These are phyloP conservation scores for Lutjanus campechanus DNA, from an alignment of 2,797 vertebrate species.

Conservation along the genomic window DNA sequence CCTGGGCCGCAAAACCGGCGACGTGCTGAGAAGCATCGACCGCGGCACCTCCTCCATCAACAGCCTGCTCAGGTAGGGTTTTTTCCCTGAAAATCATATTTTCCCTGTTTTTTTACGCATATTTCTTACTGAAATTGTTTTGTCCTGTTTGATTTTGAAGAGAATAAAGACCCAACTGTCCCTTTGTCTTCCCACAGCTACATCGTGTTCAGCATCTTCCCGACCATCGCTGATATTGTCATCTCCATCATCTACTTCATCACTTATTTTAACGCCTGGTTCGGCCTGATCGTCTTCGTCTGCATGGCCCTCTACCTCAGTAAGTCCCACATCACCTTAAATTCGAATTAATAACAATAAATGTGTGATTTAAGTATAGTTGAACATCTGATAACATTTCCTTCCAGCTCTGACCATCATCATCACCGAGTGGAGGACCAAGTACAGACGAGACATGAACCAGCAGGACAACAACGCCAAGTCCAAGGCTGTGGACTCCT, in stretches of 20 bases:
- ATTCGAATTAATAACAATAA: neutral
- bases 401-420: slow-evolving; percentile 91
- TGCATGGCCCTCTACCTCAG: slow-evolving; percentile 96
- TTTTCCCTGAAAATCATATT: too few species aligned
- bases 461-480: slow-evolving; percentile 92
- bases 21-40: slow-evolving; percentile 94
- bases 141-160: neutral
- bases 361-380: too few species aligned
- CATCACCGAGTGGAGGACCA: slow-evolving; percentile 97
- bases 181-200: slow-evolving; percentile 86
- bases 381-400: neutral
- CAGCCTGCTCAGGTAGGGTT: slow-evolving; percentile 91
- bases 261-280: slow-evolving; percentile 95
- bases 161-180: neutral
- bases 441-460: slow-evolving; percentile 96
- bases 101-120: too few species aligned
- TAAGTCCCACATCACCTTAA: slow-evolving; percentile 77
- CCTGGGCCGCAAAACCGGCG: slow-evolving; percentile 93
- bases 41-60: slow-evolving; percentile 95
- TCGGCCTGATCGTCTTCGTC: slow-evolving; percentile 96
- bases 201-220: slow-evolving; percentile 96
- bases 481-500: slow-evolving; percentile 93
- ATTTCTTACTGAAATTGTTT: fast-evolving
- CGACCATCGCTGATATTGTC: slow-evolving; percentile 93
- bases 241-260: slow-evolving; percentile 95